These are phyloP conservation scores for Solenopsis fugax DNA, from an alignment of 1,140 invertebrate genomes.

Conservation along the genomic window DNA sequence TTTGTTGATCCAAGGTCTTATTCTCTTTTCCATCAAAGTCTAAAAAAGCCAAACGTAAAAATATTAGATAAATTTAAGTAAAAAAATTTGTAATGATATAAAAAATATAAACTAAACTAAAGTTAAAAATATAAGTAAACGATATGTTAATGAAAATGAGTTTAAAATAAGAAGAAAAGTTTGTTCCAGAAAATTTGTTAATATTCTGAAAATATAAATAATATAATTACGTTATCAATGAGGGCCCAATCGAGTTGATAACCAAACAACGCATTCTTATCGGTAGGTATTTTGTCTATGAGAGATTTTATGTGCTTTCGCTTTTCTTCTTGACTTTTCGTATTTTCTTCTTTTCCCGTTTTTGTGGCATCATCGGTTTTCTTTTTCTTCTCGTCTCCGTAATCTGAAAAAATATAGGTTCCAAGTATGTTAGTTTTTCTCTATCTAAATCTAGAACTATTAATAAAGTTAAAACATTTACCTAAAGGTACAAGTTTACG, in stretches of 20 bases:
- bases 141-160: background rate
- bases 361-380: slow-evolving; percentile 88
- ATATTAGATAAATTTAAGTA: background rate
- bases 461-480: slow-evolving; percentile 76
- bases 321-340: slow-evolving; percentile 96
- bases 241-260: slow-evolving; percentile 97
- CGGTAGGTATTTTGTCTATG: slow-evolving; percentile 99
- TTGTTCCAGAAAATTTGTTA: background rate
- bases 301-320: slow-evolving; percentile 97
- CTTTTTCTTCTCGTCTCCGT: slow-evolving; percentile 89
- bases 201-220: slow-evolving; percentile 17
- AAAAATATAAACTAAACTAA: background rate
- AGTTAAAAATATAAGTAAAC: background rate
- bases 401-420: slow-evolving; percentile 86
- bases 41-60: slow-evolving; percentile 80
- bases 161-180: slow-evolving; percentile 32
- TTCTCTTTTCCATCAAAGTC: slow-evolving; percentile 97
- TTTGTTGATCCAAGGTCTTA: slow-evolving; percentile 99
- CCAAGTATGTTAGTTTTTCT: background rate
- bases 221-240: slow-evolving; percentile 90
- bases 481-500: slow-evolving; percentile 94
- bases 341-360: slow-evolving; percentile 89
- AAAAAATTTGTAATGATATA: background rate
- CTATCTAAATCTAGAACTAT: background rate
- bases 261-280: slow-evolving; percentile 97